phyloP scores from a whole-genome alignment of 2,888 invertebrate species.

The Rhagium mordax region DNA sequence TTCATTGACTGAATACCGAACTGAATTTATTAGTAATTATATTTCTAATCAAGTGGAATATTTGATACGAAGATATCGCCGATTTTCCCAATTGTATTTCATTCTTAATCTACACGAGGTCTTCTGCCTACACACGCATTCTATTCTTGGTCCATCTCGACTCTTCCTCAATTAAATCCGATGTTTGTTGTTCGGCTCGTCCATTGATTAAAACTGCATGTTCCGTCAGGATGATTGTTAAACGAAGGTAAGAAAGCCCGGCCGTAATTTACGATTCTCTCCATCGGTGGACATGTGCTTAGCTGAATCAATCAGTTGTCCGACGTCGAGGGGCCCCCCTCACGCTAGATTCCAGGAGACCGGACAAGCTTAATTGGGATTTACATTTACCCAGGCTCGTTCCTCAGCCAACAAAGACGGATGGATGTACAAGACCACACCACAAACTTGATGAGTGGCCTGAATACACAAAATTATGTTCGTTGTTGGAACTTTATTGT shows the following conservation, averaged over 20 bases:
- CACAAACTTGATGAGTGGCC: constrained; percentile 48
- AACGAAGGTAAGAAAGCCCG: constrained; percentile 31
- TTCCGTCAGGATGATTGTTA: constrained; percentile 37
- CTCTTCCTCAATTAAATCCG: constrained; percentile 35
- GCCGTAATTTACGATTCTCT: constrained; percentile 64
- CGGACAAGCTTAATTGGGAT: constrained; percentile 69
- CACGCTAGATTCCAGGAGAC: constrained; percentile 63
- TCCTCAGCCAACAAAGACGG: constrained; percentile 51
- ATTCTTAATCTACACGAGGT: too few species aligned
- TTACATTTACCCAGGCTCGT: constrained; percentile 67
- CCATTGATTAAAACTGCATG: constrained; percentile 39
- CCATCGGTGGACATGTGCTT: constrained; percentile 65
- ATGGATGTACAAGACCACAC: constrained; percentile 47
- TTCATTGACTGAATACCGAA: constrained; percentile 19
- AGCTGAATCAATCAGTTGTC: constrained; percentile 70
- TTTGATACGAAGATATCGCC: too few species aligned
- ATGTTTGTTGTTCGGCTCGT: constrained; percentile 33
- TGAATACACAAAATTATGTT: constrained; percentile 44
- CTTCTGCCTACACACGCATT: constrained; percentile 9
- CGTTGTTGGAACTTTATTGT: constrained; percentile 45
- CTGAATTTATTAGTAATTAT: constrained; percentile 11
- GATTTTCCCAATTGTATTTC: too few species aligned
- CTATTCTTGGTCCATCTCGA: constrained; percentile 11
- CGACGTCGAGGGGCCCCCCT: constrained; percentile 63
- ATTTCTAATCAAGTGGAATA: constrained; percentile 4